Conservation (phyloP, 2,888 invertebrate species). For the Patella pellucida region DNA sequence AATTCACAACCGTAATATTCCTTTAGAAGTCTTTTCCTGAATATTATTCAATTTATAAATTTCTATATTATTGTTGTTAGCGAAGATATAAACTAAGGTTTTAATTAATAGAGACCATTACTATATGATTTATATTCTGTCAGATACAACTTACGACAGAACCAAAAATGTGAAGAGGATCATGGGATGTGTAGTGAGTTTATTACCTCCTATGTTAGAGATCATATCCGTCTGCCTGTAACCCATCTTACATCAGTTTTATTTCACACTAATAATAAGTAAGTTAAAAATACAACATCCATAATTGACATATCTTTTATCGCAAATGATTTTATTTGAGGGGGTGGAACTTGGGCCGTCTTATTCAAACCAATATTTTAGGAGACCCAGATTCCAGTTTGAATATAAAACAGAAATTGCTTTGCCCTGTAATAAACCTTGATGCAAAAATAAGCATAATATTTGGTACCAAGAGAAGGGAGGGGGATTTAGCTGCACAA, state of each 20-base stretch:
- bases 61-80: neutral
- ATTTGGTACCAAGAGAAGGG: no score
- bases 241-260: constrained; percentile 48
- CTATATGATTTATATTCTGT: neutral
- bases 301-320: neutral
- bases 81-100: neutral
- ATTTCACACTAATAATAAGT: constrained; percentile 55
- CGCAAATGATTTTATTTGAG: no score
- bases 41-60: neutral
- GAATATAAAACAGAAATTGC: neutral
- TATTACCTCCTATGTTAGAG: constrained; percentile 51
- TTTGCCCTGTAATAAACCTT: no score
- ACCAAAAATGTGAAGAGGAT: constrained; percentile 56
- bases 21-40: no score
- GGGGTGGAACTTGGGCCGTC: no score
- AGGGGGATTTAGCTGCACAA: no score
- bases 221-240: constrained; percentile 58
- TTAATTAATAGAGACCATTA: neutral
- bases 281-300: constrained; percentile 4
- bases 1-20: no score
- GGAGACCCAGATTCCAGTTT: neutral
- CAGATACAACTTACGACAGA: constrained; percentile 45
- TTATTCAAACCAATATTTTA: no score
- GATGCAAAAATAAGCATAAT: no score
- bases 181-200: constrained; percentile 52